These are phyloP conservation scores for Bungarus multicinctus DNA, from an alignment of 2,113 vertebrate species.

Conservation along the genomic window DNA sequence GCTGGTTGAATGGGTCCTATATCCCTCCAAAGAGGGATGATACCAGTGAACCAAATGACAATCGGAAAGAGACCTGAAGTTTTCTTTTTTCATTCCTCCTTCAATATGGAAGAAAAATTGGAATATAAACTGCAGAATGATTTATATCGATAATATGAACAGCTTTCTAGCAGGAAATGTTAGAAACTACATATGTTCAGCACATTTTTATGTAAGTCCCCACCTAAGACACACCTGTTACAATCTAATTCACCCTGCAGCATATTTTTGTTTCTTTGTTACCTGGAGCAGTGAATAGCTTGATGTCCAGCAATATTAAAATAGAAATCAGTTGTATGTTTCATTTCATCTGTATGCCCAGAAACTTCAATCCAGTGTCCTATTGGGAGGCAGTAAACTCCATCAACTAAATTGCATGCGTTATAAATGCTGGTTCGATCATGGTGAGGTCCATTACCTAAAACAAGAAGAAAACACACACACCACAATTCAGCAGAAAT, in stretches of 20 bases:
- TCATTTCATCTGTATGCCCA: slow-evolving; percentile 95
- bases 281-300: slow-evolving; percentile 97
- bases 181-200: neutral
- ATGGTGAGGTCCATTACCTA: slow-evolving; percentile 88
- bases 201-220: neutral
- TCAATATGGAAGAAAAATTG: neutral
- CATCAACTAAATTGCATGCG: slow-evolving; percentile 85
- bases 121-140: neutral
- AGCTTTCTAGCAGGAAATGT: neutral
- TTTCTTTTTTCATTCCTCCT: neutral
- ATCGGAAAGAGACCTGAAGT: neutral
- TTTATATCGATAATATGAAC: neutral
- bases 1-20: neutral
- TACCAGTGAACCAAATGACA: neutral
- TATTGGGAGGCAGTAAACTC: slow-evolving; percentile 89
- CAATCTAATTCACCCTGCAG: neutral
- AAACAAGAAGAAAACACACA: slow-evolving; percentile 37
- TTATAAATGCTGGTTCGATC: slow-evolving; percentile 84
- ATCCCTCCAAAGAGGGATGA: neutral
- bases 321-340: slow-evolving; percentile 94
- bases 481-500: slow-evolving; percentile 13
- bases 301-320: slow-evolving; percentile 88
- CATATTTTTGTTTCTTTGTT: slow-evolving; percentile 44
- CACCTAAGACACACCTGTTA: neutral
- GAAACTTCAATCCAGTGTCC: slow-evolving; percentile 93